Evolutionary conservation across 2,113 vertebrate species (phyloP).

Genomic region (Falcunculus frontatus): DNA sequence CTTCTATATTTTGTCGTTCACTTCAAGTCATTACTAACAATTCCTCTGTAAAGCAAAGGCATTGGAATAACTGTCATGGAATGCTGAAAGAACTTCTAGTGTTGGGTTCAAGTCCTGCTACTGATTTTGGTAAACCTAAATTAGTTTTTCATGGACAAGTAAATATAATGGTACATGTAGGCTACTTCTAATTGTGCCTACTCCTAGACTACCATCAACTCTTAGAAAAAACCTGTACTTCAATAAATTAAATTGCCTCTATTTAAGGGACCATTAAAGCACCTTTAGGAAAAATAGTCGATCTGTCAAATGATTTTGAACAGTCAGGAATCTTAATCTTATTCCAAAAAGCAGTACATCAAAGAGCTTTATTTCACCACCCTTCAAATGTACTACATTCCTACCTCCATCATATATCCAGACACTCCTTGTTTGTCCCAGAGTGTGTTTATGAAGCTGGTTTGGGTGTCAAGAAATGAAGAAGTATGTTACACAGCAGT

Average conservation of each 20-base stretch:
- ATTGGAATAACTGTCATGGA: not conserved
- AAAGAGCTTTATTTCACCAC: not conserved
- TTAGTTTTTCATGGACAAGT: not conserved
- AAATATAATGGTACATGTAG: not conserved
- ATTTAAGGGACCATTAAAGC: not conserved
- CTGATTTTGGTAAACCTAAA: not conserved
- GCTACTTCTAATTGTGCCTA: not conserved
- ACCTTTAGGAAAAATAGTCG: not conserved
- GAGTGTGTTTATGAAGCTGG: not conserved
- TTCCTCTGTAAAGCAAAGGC: not conserved
- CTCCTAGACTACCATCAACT: not conserved
- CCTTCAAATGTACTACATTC: not conserved
- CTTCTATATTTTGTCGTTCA: not conserved
- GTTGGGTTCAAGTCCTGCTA: not conserved
- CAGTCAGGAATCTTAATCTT: not conserved
- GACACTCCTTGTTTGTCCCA: not conserved
- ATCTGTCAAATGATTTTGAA: not conserved
- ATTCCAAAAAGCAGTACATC: not conserved
- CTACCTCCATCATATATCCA: not conserved
- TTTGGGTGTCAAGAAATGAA: not conserved
- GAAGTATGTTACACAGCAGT: not conserved
- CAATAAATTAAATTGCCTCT: not conserved
- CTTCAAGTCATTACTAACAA: not conserved
- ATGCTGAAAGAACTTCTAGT: not conserved
- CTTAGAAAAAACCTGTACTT: rapidly evolving